phyloP scores from a whole-genome alignment of 2,113 vertebrate species.

The Scopus umbretta region DNA sequence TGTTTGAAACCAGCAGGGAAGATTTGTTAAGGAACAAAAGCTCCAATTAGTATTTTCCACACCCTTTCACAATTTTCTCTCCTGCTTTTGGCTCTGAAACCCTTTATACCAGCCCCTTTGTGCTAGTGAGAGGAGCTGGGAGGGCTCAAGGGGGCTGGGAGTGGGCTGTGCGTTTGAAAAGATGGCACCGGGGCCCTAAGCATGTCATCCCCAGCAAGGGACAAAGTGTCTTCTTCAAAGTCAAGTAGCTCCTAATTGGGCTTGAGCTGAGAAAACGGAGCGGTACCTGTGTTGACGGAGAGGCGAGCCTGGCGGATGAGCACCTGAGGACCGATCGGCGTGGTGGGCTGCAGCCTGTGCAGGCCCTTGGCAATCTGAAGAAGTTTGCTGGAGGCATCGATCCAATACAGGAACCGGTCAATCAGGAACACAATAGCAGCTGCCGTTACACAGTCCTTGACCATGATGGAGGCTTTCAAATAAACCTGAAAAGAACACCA shows the following conservation, averaged over 20 bases:
- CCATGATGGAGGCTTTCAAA: conserved; percentile 78
- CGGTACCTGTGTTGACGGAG: conserved; percentile 79
- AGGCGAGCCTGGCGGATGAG: conserved; percentile 89
- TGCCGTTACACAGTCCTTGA: conserved; percentile 66
- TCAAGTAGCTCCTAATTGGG: conserved; percentile 1
- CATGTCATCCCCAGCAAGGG: not conserved
- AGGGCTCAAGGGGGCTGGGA: not conserved
- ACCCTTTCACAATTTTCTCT: conserved; percentile 80
- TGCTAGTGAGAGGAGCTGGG: conserved; percentile 61
- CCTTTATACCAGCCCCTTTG: conserved; percentile 72
- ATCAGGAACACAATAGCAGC: conserved; percentile 81
- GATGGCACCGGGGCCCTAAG: conserved; percentile 10
- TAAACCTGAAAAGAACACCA: conserved; percentile 64
- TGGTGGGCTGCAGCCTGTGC: conserved; percentile 72
- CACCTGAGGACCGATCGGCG: conserved; percentile 87
- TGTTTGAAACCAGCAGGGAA: conserved; percentile 77
- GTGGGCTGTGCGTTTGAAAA: not conserved
- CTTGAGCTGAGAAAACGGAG: not conserved
- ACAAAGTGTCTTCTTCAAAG: conserved; percentile 23
- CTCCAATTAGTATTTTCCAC: conserved; percentile 83
- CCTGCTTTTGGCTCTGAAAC: conserved; percentile 69
- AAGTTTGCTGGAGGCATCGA: conserved; percentile 79
- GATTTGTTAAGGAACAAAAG: conserved; percentile 79
- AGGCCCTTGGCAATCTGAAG: conserved; percentile 80
- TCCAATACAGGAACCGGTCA: conserved; percentile 90